These are phyloP conservation scores for Hydra vulgaris DNA, from an alignment of 30 jellyfish, hydroid and myxozoan species.

Conservation along the genomic window DNA sequence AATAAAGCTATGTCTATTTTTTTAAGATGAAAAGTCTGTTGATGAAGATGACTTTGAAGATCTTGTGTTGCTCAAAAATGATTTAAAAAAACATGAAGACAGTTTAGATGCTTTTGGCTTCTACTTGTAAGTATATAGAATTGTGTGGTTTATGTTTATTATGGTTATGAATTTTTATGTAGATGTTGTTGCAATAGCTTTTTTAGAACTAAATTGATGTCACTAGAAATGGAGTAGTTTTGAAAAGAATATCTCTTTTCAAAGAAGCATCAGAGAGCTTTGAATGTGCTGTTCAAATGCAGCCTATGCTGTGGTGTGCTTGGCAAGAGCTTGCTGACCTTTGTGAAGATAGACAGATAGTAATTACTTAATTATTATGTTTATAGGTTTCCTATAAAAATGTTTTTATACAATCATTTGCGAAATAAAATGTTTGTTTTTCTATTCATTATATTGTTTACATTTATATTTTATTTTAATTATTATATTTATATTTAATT, in stretches of 20 bases:
- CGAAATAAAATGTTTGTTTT: too few species aligned
- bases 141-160: neutral
- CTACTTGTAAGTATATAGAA: slow-evolving; percentile 42
- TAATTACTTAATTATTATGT: slow-evolving; percentile 10
- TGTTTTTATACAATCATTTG: too few species aligned
- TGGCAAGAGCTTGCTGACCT: slow-evolving; percentile 79
- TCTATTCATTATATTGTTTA: too few species aligned
- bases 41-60: slow-evolving; percentile 28
- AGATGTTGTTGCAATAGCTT: neutral
- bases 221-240: slow-evolving; percentile 68
- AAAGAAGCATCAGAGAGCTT: slow-evolving; percentile 60
- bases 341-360: slow-evolving; percentile 82
- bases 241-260: slow-evolving; percentile 41
- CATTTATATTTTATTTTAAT: too few species aligned
- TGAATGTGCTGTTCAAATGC: slow-evolving; percentile 52
- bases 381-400: neutral
- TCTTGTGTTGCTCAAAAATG: slow-evolving; percentile 35
- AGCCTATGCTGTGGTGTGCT: slow-evolving; percentile 88
- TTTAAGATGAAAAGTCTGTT: slow-evolving; percentile 15
- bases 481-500: too few species aligned
- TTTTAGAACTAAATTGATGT: neutral
- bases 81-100: slow-evolving; percentile 33
- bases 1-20: too few species aligned
- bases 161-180: neutral
- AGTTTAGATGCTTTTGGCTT: slow-evolving; percentile 65